phyloP scores from a whole-genome alignment of 1,140 invertebrate species.

The Yoshiicerus persimilis region DNA sequence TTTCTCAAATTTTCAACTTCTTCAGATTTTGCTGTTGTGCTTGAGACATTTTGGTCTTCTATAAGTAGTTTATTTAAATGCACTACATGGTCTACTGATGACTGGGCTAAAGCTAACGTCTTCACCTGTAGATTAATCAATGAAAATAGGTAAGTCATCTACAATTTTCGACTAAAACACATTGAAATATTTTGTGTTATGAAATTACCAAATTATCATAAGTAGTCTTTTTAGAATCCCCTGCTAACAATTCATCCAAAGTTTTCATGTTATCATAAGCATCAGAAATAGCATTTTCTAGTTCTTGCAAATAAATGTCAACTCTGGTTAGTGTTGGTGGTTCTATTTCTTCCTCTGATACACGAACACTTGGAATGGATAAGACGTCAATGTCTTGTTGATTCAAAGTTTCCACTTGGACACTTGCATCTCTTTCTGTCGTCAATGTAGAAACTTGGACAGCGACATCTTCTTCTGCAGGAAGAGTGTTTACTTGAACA shows the following conservation, averaged over 20 bases:
- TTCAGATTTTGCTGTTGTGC: not conserved
- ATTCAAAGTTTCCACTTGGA: slow-evolving; percentile 68
- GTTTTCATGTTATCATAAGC: slow-evolving; percentile 61
- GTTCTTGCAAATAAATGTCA: slow-evolving; percentile 74
- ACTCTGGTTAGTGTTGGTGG: slow-evolving; percentile 62
- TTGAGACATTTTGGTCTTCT: not conserved
- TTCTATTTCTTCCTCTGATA: not conserved
- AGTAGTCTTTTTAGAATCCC: not conserved
- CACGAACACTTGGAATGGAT: slow-evolving; percentile 19
- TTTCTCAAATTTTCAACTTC: slow-evolving; percentile 17
- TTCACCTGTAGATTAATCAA: slow-evolving; percentile 6
- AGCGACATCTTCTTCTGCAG: not conserved
- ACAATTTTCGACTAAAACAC: not conserved
- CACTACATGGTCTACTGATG: slow-evolving; percentile 21
- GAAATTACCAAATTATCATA: not conserved
- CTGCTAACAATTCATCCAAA: slow-evolving; percentile 55
- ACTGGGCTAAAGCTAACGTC: slow-evolving; percentile 24
- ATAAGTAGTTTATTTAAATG: slow-evolving; percentile 22
- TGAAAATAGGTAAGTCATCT: not conserved
- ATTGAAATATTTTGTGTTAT: not conserved
- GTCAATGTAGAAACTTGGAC: slow-evolving; percentile 28
- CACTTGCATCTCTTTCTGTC: slow-evolving; percentile 8
- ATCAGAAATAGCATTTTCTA: slow-evolving; percentile 67
- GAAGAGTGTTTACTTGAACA: slow-evolving; percentile 42
- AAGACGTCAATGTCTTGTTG: not conserved